Base-by-base conservation (phyloP, 2,888 invertebrate genomes). In the Xestia xanthographa region DNA sequence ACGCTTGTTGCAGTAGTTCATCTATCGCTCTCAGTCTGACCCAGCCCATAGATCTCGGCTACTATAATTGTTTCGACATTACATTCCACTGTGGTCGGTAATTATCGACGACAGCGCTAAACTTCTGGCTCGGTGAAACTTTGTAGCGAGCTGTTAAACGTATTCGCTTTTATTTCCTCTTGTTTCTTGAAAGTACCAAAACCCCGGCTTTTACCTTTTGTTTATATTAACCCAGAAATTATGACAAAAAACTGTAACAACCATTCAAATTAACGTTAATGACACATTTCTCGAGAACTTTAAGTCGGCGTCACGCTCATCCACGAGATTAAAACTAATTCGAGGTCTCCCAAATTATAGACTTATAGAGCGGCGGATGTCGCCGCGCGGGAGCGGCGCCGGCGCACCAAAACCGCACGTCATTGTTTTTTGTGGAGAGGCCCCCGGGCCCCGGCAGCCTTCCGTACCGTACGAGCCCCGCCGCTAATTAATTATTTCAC, bases 401-500 rank as follows among this genome's bases (percentile, higher is more conserved):
- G 91, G 92, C 93, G 93, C 93, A 94, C 89, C 86, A 90, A 96
- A 96, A 96, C 95, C 95, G 96, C 96, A 94, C 95, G 96, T 96
- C 96, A 96, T 96, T 96, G 96, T 96, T 96, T 96, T 96, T 96
- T 96, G 95, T 96, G 92, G 87, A 91, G 89, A 92, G 91, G 92
- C 94, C 94, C 89, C 92, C 91, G 94, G 95, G 63, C 63, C 41
- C 63, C 41, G n/a, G n/a, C 56, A 94, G 92, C 92, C 94, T 92
- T 89, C 91, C 91, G 92, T 91, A 92, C 92, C 92, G 92, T 93
- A 93, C 91, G 90, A 93, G 90, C 91, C 91, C 91, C 88, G 91
- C 92, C 94, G 91, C 95, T 96, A 96, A 96, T 96, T 96, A 96
- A 96, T 96, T 96, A 96, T 95, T 96, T 95, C 95, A 95, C 95